Base-by-base conservation (phyloP, 2,797 vertebrate species). In the Phataginus tricuspis region DNA sequence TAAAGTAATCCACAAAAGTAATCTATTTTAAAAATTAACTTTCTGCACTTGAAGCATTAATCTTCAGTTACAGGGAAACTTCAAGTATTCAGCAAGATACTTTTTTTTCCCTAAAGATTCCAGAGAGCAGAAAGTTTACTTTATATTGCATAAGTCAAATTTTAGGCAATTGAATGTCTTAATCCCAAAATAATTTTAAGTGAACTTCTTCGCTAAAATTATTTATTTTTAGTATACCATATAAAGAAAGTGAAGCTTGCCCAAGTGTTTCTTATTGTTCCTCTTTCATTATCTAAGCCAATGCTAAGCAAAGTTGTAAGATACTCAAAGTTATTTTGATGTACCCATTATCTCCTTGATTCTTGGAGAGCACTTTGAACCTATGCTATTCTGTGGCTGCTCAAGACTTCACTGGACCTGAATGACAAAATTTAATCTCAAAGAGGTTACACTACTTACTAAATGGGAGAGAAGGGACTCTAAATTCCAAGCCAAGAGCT, bases 21-120 rank as follows among this genome's bases (percentile, higher is more conserved):
- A 84, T 55, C 23, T 55, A 84, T 37, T 92, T 66, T 37, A 45
- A 39, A 39, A 39, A 39, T 39, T 39, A 39, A 39, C 57, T 88
- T 27, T 86, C 55, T 82, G 9, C 25, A 82, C 92, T 72, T 78
- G 79, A 94, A 95, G 68, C 53, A 55, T 66, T 95, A 71, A 86
- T 83, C 79, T 91, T 49, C 13, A 91, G 68, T 16, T 88, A 77
- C 18, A 69, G 2, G 5, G 34, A 95, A 84, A 96, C 86, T 78
- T 82, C 42, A 83, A 66, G 90, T 93, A 93, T 75, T 77, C 21
- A 63, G 45, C 68, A 94, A 79, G 72, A 78, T 37, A 92, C 13
- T 74, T 84, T 57, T 79, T 80, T 75, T 92, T 19, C 42, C 15
- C 59, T 34, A 85, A 88, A 21, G 18, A 93, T 80, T 93, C 16